A percentile compares a stretch with the other conserved stretches of the same genome.
phyloP scores from a whole-genome alignment of 2,113 vertebrate genomes.

The Phodopus roborovskii region DNA sequence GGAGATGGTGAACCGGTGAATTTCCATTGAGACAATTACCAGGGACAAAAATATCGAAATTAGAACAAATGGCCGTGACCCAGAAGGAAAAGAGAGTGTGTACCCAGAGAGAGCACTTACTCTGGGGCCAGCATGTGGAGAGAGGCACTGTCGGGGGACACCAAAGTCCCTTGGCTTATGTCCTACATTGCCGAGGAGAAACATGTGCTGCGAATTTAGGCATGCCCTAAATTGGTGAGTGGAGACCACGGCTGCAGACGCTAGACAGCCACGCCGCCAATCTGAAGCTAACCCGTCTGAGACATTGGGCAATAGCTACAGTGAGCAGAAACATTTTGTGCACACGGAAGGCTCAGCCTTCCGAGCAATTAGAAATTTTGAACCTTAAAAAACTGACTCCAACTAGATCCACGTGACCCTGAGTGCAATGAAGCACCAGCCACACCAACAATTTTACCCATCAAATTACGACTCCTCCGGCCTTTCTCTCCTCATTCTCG shows the following conservation, averaged over 20 bases:
- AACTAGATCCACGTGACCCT: conserved; percentile 14
- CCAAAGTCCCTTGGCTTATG: conserved; percentile 57
- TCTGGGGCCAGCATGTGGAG: not conserved
- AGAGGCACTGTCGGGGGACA: conserved; percentile 49
- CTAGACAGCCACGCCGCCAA: not conserved
- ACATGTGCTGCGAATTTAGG: conserved; percentile 60
- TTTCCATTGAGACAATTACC: conserved; percentile 71
- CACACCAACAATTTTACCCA: not conserved
- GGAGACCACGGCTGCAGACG: not conserved
- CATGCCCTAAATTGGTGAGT: conserved; percentile 66
- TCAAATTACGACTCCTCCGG: not conserved
- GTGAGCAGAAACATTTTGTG: not conserved
- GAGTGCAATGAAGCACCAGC: not conserved
- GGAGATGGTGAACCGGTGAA: conserved; percentile 66
- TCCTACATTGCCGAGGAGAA: conserved; percentile 66
- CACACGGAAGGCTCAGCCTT: not conserved
- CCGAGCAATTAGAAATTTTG: not conserved
- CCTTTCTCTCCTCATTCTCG: not conserved
- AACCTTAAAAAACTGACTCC: not conserved
- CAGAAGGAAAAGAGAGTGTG: conserved; percentile 64
- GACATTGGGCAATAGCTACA: not conserved
- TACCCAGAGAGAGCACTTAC: conserved; percentile 64
- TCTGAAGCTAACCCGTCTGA: conserved; percentile 16
- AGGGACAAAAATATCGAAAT: conserved; percentile 78
- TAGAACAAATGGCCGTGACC: conserved; percentile 73